Conservation (phyloP, 2,113 vertebrate genomes). For the Pseudorasbora parva region DNA sequence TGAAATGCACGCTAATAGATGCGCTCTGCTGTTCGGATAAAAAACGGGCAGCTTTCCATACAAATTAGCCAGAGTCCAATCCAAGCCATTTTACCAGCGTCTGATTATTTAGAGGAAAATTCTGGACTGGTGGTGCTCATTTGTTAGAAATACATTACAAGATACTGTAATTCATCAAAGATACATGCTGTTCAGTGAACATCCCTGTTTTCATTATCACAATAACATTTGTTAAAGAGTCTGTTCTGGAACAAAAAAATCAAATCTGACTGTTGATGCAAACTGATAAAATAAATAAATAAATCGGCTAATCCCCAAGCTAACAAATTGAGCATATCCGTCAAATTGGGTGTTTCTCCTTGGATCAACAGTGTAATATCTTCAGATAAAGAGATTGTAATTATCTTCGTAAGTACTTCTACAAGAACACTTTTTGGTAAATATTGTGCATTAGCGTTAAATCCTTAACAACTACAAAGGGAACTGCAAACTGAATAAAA, state of each 20-base stretch:
- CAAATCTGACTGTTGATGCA: background rate
- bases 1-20: background rate
- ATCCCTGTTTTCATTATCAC: background rate
- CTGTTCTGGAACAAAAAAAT: background rate
- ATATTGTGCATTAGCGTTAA: too few species aligned
- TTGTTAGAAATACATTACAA: background rate
- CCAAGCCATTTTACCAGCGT: background rate
- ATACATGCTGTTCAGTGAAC: background rate
- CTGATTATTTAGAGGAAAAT: background rate
- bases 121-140: background rate
- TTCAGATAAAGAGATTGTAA: background rate
- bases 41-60: slow-evolving; percentile 10
- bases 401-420: background rate
- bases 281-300: background rate
- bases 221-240: background rate
- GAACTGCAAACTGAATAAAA: background rate
- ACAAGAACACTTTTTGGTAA: too few species aligned
- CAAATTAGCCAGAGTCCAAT: background rate
- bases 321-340: slow-evolving; percentile 7
- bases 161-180: background rate
- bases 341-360: slow-evolving; percentile 2
- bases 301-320: background rate
- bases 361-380: background rate
- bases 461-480: too few species aligned
- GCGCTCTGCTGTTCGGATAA: background rate